Evolutionary conservation across 2,888 invertebrate genomes (phyloP).

Genomic region (Rhagium mordax): DNA sequence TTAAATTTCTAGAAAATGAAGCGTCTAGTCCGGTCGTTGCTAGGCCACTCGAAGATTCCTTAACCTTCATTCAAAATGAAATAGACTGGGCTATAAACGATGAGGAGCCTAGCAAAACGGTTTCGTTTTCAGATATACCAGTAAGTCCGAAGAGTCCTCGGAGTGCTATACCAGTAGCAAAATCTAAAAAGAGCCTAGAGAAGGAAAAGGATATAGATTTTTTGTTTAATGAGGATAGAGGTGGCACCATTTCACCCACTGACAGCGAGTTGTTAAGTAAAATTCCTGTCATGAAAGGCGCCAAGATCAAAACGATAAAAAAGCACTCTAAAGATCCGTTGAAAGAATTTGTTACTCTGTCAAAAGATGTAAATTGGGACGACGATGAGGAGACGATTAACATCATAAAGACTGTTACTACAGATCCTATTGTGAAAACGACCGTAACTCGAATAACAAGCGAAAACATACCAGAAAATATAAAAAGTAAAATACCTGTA

Average conservation of each 20-base stretch:
- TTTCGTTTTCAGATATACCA: conserved; percentile 45
- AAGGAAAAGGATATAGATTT: conserved; percentile 60
- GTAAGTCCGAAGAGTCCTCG: conserved; percentile 49
- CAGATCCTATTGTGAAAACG: conserved; percentile 66
- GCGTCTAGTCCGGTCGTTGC: conserved; percentile 54
- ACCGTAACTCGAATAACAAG: conserved; percentile 64
- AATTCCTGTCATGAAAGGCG: conserved; percentile 67
- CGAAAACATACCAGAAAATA: conserved; percentile 43
- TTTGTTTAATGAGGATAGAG: conserved; percentile 51
- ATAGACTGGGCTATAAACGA: conserved; percentile 44
- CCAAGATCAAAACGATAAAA: conserved; percentile 71
- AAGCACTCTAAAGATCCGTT: conserved; percentile 71
- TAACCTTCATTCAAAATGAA: conserved; percentile 53
- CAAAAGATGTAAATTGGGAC: conserved; percentile 69
- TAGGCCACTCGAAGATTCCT: conserved; percentile 44
- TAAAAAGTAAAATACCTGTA: conserved; percentile 61
- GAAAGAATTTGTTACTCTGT: conserved; percentile 68
- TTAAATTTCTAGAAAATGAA: conserved; percentile 68
- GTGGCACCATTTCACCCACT: conserved; percentile 56
- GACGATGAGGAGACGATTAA: conserved; percentile 59
- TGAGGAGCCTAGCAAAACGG: conserved; percentile 47
- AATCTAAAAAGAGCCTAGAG: conserved; percentile 59
- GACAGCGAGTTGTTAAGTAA: conserved; percentile 66
- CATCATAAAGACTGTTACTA: conserved; percentile 49
- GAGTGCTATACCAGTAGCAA: conserved; percentile 65